Base-by-base conservation (phyloP, 2,797 vertebrate genomes). In the Thamnophis elegans region DNA sequence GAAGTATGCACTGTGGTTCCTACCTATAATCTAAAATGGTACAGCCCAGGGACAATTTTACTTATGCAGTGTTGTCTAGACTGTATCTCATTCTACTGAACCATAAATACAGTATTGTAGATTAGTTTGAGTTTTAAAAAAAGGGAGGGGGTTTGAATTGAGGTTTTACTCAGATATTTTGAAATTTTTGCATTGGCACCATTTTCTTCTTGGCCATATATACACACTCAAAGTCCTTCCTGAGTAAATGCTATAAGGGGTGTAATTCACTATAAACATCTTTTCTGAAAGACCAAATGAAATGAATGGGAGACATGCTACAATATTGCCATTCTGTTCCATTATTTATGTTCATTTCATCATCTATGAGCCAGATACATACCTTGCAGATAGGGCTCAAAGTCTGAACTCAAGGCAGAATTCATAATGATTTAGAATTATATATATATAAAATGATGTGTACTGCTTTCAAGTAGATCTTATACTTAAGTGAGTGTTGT, bases 401-500 rank as follows among this genome's bases (percentile, higher is more conserved):
- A n/a, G 47, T 56, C 42, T 60, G 62, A 54, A 56, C 9, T 4
- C 2, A 5, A 82, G n/a, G 16, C 26, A 65, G 78, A 90, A 92
- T 90, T 32, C 36, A 73, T 90, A 68, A 14, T 53, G 25, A 51
- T 87, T 53, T n/a, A 87, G 60, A n/a, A 42, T 54, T 5, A 82
- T 1, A 82, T 3, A 28, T 16, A 85, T 8, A 54, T n/a, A 53
- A 42, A 47, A 62, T 26, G 55, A 32, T 58, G 55, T 59, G 47
- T 26, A 88, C 14, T 20, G 14, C 9, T 51, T 88, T 85, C 78
- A 95, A 92, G 86, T 2, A 18, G 90, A 91, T 94, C 53, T 86
- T 91, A 91, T 89, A 87, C 59, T 87, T 93, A 87, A 54, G 58
- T 94, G 78, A 78, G 32, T 91, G 92, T 94, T 88, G 91, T 91